phyloP scores from a whole-genome alignment of 35 echinoderm and acorn worm genomes.

The Stichopus chloronotus region DNA sequence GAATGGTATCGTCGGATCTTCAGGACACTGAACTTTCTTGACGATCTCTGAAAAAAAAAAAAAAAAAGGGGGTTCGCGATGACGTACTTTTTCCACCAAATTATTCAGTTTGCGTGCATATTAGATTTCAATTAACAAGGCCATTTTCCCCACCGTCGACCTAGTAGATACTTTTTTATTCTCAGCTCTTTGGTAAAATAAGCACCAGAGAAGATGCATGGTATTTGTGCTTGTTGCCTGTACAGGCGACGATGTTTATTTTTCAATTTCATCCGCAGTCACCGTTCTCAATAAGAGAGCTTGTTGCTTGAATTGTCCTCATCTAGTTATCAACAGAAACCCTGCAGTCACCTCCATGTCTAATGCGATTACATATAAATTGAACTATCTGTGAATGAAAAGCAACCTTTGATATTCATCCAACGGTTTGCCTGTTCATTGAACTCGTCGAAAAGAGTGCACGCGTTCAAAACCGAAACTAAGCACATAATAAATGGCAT shows the following conservation, averaged over 20 bases:
- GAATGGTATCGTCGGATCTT: constrained; percentile 71
- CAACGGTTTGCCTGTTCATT: constrained; percentile 27
- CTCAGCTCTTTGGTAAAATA: not conserved
- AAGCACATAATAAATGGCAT: constrained; percentile 2
- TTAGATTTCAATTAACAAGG: no score
- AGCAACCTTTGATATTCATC: constrained; percentile 18
- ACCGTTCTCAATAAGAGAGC: not conserved
- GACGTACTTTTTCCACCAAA: not conserved
- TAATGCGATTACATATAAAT: constrained; percentile 44
- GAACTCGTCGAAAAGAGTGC: constrained; percentile 1
- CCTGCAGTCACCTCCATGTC: not conserved
- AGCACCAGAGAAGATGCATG: no score
- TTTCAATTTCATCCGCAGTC: not conserved
- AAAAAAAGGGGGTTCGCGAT: not conserved
- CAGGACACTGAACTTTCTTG: constrained; percentile 78
- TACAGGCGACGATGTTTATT: not conserved
- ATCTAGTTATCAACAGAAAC: not conserved
- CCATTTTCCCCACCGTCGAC: no score
- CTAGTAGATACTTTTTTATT: not conserved
- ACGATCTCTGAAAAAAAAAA: constrained; percentile 80
- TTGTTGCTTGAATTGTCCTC: not conserved
- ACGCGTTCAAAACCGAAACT: not conserved
- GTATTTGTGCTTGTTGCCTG: no score
- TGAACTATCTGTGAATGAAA: constrained; percentile 14
- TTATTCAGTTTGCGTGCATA: no score